Evolutionary conservation across 2,797 vertebrate species (phyloP), one percentile per base, ranked within the genome.

Genomic region (Sebastes dallii): DNA sequence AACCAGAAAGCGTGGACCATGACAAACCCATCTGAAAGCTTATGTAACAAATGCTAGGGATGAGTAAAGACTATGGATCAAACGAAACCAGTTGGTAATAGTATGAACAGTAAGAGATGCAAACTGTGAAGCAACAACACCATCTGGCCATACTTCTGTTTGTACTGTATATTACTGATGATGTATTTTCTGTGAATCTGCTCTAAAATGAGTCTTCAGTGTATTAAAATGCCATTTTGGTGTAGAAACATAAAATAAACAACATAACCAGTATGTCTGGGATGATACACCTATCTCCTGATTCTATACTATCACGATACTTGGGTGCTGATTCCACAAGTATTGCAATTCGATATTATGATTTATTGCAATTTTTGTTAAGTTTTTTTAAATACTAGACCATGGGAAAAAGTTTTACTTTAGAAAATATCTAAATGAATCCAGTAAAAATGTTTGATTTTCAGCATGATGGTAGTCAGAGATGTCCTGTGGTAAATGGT

Each of bases 111-210:
- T 54, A 75, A 78, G 39, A 82, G 64, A 85, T 67, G 27, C 59
- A 80, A 72, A 84, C 71, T 78, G 79, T 78, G 75, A 81, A 72
- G 55, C 65, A 71, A 68, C 36, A 78, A 77, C 78, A 85, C 88
- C 82, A 87, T 88, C 85, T 89, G 85, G 73, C 55, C 30, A 55
- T 46, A 24, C 56, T 72, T 75, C 66, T 88, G 79, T 80, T 79
- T 54, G 12, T 32, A 64, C 46, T 79, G 29, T 85, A 66, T 66
- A 30, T 67, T 42, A 67, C 27, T 59, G 78, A 69, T 74, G 24
- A 78, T 60, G 42, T n/a, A 54, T 74, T 80, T 66, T 54, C 32
- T 73, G 42, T 2, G 14, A 75, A 25, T 65, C 56, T 24, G 42
- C 54, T 72, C 14, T 18, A 22, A 69, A 67, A 64, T 70, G 24